phyloP scores from a whole-genome alignment of 2,113 vertebrate genomes.

The Amphiprion ocellaris region DNA sequence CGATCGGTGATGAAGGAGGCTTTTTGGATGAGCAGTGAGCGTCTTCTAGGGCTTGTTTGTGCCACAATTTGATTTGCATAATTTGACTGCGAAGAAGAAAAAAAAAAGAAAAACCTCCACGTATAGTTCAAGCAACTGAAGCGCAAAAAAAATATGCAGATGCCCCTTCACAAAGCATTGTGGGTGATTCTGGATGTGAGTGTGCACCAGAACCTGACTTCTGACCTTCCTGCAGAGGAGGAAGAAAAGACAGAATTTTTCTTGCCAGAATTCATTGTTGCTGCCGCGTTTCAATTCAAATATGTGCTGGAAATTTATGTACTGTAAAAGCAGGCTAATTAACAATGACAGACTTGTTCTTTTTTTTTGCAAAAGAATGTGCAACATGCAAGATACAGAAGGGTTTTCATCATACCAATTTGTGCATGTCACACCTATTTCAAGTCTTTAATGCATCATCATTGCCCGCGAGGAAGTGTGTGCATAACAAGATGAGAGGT shows the following conservation, averaged over 20 bases:
- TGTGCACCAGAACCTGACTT: neutral
- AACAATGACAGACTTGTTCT: constrained; percentile 41
- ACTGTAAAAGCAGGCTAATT: constrained; percentile 52
- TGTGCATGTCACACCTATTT: constrained; percentile 63
- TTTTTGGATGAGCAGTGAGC: constrained; percentile 60
- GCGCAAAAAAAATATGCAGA: constrained; percentile 58
- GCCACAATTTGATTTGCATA: constrained; percentile 65
- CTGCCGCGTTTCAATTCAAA: constrained; percentile 5
- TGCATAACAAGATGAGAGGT: constrained; percentile 63
- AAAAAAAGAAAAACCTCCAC: constrained; percentile 22
- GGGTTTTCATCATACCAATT: constrained; percentile 66
- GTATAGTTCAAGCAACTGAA: constrained; percentile 41
- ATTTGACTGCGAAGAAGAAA: constrained; percentile 37
- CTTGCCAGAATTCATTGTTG: neutral
- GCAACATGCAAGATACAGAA: constrained; percentile 49
- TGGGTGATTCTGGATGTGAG: constrained; percentile 14
- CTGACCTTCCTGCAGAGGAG: constrained; percentile 27
- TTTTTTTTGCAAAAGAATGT: constrained; percentile 37
- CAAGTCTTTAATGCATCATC: constrained; percentile 71
- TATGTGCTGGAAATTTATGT: constrained; percentile 2
- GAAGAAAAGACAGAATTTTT: neutral
- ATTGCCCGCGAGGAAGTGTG: constrained; percentile 49
- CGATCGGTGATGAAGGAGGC: constrained; percentile 62
- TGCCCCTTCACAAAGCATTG: constrained; percentile 20
- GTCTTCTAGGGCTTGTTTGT: constrained; percentile 64